These are phyloP conservation scores for Sebastes hubbsi DNA, from an alignment of 2,797 vertebrate species.

Conservation along the genomic window DNA sequence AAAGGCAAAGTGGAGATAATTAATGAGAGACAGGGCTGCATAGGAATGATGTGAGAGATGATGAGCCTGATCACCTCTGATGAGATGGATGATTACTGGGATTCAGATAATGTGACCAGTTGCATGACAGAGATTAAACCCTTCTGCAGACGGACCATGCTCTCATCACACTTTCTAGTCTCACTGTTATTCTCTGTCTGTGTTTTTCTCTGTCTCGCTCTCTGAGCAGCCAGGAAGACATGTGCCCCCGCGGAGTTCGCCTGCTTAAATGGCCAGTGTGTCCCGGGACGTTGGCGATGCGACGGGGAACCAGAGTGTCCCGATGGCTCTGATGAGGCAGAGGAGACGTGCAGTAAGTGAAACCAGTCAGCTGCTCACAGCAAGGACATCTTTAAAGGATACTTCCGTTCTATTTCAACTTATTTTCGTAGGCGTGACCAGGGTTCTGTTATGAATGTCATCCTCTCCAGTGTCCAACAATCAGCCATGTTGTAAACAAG, in stretches of 20 bases:
- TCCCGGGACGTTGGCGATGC: constrained; percentile 92
- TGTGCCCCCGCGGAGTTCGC: constrained; percentile 92
- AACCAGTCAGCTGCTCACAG: neutral
- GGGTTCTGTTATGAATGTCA: neutral
- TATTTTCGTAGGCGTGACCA: neutral
- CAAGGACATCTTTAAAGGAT: neutral
- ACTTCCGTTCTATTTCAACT: neutral
- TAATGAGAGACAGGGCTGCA: constrained; percentile 14
- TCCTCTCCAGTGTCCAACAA: neutral
- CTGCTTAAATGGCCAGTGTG: constrained; percentile 94
- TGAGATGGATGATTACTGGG: constrained; percentile 34
- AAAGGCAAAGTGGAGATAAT: constrained; percentile 45
- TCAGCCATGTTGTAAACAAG: neutral
- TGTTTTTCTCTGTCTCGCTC: constrained; percentile 4
- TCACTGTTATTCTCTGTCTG: constrained; percentile 14
- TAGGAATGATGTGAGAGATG: constrained; percentile 15
- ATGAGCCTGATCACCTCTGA: constrained; percentile 46
- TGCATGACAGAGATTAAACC: constrained; percentile 9
- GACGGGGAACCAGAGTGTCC: constrained; percentile 95
- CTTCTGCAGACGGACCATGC: neutral
- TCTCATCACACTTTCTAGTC: neutral
- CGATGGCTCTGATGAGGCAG: constrained; percentile 92
- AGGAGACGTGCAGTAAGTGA: constrained; percentile 92
- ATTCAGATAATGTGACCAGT: constrained; percentile 41
- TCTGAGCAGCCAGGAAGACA: constrained; percentile 90